Evolutionary conservation across 2,888 invertebrate genomes (phyloP).

Genomic region (Polymixis lichenea): DNA sequence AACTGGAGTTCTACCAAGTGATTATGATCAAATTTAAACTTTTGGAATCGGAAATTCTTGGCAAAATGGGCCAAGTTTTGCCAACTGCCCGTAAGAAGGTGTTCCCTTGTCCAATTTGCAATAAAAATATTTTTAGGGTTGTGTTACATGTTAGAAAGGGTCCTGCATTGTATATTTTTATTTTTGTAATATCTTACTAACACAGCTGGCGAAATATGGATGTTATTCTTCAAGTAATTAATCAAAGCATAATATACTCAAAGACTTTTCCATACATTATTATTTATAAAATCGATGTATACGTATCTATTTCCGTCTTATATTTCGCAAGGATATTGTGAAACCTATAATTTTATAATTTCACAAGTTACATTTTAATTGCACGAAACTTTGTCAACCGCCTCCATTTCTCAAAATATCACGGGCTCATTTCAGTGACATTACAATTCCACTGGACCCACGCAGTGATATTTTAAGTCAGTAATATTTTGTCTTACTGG

Average conservation of each 20-base stretch:
- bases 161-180: fast-evolving
- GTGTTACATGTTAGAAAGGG: background rate
- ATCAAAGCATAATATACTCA: too few species aligned
- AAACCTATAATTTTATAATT: too few species aligned
- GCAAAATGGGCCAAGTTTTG: slow-evolving; percentile 62
- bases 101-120: slow-evolving; percentile 63
- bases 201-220: background rate
- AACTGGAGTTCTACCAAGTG: slow-evolving; percentile 54
- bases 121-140: slow-evolving; percentile 53
- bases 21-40: slow-evolving; percentile 70
- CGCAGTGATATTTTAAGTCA: too few species aligned
- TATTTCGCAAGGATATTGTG: too few species aligned
- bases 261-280: background rate
- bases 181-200: background rate
- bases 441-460: too few species aligned
- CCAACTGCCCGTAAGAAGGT: slow-evolving; percentile 50
- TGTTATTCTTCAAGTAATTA: background rate
- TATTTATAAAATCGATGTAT: background rate
- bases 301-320: too few species aligned
- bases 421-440: too few species aligned
- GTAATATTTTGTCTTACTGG: too few species aligned
- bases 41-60: slow-evolving; percentile 54
- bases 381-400: too few species aligned
- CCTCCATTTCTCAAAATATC: too few species aligned
- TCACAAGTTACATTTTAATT: too few species aligned